These are phyloP conservation scores for Nycticorax nycticorax DNA, from an alignment of 2,113 vertebrate species.

Conservation along the genomic window DNA sequence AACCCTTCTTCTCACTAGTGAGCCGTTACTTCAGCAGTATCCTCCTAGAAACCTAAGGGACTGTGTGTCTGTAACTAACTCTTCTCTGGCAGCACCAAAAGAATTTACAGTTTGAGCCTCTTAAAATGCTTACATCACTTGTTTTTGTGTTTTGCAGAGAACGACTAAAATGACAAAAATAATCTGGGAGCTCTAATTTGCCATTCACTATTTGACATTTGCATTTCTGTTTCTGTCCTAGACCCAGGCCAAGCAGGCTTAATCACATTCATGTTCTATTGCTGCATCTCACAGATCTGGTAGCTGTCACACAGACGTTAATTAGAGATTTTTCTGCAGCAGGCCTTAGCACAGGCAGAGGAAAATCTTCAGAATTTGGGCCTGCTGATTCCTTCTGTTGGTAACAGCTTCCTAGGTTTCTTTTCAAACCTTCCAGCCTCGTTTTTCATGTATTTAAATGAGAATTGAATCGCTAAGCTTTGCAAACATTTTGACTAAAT, in stretches of 20 bases:
- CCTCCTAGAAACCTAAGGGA: neutral
- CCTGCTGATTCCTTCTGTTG: neutral
- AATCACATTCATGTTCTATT: neutral
- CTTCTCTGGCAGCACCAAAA: neutral
- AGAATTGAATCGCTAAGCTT: neutral
- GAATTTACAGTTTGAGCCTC: neutral
- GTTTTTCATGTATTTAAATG: neutral
- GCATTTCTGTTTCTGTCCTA: slow-evolving; percentile 4
- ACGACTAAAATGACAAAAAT: neutral
- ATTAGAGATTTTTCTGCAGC: neutral
- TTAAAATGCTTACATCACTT: neutral
- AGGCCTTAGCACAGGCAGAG: neutral
- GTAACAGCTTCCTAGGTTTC: neutral
- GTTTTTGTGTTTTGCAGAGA: neutral
- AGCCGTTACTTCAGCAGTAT: neutral
- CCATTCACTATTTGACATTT: neutral
- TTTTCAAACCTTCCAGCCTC: neutral
- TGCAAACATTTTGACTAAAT: neutral
- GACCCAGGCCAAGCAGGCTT: neutral
- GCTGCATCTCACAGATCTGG: neutral
- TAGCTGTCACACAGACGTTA: neutral
- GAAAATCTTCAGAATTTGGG: neutral
- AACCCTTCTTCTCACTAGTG: neutral
- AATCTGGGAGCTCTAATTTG: neutral
- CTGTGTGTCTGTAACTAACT: neutral